Conservation (phyloP, 2,888 invertebrate species). For the Thereva unica region DNA sequence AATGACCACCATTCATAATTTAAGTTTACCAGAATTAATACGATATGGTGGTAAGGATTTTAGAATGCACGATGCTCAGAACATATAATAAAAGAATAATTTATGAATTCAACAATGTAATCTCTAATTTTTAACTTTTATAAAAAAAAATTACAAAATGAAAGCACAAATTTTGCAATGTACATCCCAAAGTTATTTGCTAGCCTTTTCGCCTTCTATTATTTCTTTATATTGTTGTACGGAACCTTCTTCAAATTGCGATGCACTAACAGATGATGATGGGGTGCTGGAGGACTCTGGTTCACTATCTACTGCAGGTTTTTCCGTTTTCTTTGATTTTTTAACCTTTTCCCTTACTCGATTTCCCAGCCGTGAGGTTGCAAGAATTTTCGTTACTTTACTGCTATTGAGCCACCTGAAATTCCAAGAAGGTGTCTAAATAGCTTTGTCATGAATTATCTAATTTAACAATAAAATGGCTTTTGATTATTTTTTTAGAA, state of each 20-base stretch:
- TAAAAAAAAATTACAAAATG: not conserved
- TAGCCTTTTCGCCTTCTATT: constrained; percentile 44
- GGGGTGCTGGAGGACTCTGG: constrained; percentile 14
- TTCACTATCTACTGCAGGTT: constrained; percentile 42
- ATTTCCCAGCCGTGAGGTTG: constrained; percentile 63
- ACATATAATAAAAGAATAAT: no score
- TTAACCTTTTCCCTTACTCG: constrained; percentile 66
- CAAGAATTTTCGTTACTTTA: constrained; percentile 64
- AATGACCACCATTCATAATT: no score
- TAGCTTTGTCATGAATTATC: constrained; percentile 39
- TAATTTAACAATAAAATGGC: constrained; percentile 20
- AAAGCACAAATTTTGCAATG: not conserved
- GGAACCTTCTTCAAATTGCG: constrained; percentile 59
- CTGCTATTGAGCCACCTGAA: constrained; percentile 64
- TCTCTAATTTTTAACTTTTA: not conserved
- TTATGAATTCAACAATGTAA: no score
- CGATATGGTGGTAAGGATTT: no score
- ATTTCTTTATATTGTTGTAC: constrained; percentile 63
- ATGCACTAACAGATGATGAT: constrained; percentile 35
- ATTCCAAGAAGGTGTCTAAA: constrained; percentile 60
- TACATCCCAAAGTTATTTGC: not conserved
- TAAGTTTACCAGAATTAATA: no score
- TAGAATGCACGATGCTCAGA: no score
- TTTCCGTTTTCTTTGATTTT: constrained; percentile 51
- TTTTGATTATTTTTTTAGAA: constrained; percentile 11